These are phyloP conservation scores for Hycleus cichorii DNA, from an alignment of 1,140 invertebrate species.

Conservation along the genomic window DNA sequence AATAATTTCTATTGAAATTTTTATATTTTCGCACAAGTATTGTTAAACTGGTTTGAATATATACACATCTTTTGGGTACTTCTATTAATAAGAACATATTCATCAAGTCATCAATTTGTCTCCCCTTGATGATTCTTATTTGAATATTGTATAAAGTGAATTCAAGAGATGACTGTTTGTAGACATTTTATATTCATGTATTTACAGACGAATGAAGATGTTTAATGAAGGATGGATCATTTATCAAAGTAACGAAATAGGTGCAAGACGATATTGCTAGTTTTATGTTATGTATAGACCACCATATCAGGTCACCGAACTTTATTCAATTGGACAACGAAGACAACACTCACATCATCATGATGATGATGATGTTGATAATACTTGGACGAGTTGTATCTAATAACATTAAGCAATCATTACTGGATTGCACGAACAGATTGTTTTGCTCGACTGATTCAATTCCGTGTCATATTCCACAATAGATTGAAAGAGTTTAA, in stretches of 20 bases:
- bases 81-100: conserved; percentile 10
- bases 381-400: conserved; percentile 2
- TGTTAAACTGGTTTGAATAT: not conserved
- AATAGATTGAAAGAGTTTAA: no score
- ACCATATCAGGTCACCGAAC: conserved; percentile 5
- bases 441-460: conserved; percentile 7
- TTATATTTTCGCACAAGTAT: conserved; percentile 14
- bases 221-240: conserved; percentile 25
- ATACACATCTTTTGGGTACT: not conserved
- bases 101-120: not conserved
- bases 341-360: not conserved
- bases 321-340: conserved; percentile 5
- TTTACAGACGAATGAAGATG: conserved; percentile 23
- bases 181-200: conserved; percentile 15
- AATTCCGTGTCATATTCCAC: not conserved
- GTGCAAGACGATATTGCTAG: conserved; percentile 10
- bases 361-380: not conserved
- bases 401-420: conserved; percentile 12
- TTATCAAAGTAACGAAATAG: conserved; percentile 22
- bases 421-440: conserved; percentile 9
- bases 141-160: conserved; percentile 19
- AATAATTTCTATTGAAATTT: conserved; percentile 13
- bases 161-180: conserved; percentile 15
- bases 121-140: not conserved
- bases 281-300: not conserved